Base-by-base conservation (phyloP, 1,140 invertebrate species). In the Pachypsylla venusta region DNA sequence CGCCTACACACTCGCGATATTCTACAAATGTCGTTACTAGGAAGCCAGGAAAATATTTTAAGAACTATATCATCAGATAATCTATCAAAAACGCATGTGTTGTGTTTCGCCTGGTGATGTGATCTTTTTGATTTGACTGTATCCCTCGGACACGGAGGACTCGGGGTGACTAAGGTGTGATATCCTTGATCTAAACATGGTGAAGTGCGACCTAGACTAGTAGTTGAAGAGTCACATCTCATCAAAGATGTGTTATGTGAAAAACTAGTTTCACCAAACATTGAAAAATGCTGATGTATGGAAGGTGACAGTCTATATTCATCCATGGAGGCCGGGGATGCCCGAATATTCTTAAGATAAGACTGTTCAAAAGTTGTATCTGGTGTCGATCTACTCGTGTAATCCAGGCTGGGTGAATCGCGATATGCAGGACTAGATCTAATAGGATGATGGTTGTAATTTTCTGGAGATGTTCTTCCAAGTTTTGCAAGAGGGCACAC, bases 1-100 rank as follows among this genome's bases (percentile, higher is more conserved):
- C 85, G 73, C 13, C 81, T 73, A 66, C 87, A 93, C 0, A 93
- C 89, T 12, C 86, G 77, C 0, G 89, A 83, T 69, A 87, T 79
- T 19, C 79, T 77, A 65, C 87, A 88, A 27, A 92, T 70, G 60
- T 91, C 85, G 58, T 81, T 81, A 48, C 84, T 87, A 62, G 81
- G 76, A n/a, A 90, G 72, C 76, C 81, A 83, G 27, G 78, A 78
- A 60, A 90, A 85, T 54, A 91, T 81, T 54, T 72, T 70, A 55
- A 79, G 66, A 25, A 80, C 68, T 12, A 78, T 67, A 20, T 77
- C 76, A 67, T 81, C 79, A 13, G 75, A 70, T 1, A 80, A 68
- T 14, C 68, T 64, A 58, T 76, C 74, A 53, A 75, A 75, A n/a
- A 48, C 42, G 22, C 42, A 48, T 16, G 64, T 63, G 13, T 69